Evolutionary conservation across 2,113 vertebrate species (phyloP), one percentile per base, ranked within the genome.

Genomic region (Tylochromis polylepis): DNA sequence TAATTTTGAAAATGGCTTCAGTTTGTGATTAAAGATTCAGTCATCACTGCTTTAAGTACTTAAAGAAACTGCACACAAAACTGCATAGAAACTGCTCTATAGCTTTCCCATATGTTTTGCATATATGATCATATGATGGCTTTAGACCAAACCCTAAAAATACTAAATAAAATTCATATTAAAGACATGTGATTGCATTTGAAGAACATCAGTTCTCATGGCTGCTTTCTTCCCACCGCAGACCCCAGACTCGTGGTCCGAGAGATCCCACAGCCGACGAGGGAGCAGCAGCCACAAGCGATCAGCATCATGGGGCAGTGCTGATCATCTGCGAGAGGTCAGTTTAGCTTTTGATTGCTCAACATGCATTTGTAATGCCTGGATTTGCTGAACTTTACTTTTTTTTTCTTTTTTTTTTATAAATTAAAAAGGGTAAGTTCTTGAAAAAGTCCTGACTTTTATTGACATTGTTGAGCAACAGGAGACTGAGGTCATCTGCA

Each of bases 221-320:
- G 11, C 58, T 70, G 7, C 85, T 88, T 85, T 89, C 90, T 87
- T 86, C 16, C 4, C 49, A 60, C n/a, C 56, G 0, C 93, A 98
- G 98, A 98, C 97, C 1, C 97, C 98, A 24, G 95, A 95, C 58
- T 96, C 95, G 10, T 98, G 97, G 98, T 95, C 91, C 1, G 96
- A 97, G 5, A 92, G 91, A 4, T 95, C 93, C 43, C 92, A 82
- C 6, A 95, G 94, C 85, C 88, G 70, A 60, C 93, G 90, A 85
- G 81, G 88, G 10, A 91, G 93, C 92, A 87, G 83, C 85, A 89
- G 89, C 22, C 98, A 98, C 93, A 97, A 96, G 53, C 97, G 97
- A 43, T 98, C 97, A 0, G 97, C 97, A 2, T 98, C 98, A 9
- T 98, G 97, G 97, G 96, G 97, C 84, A 97, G 97, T 82, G 87